Conservation (phyloP, 2,888 invertebrate genomes). For the Aporophyla lueneburgensis region DNA sequence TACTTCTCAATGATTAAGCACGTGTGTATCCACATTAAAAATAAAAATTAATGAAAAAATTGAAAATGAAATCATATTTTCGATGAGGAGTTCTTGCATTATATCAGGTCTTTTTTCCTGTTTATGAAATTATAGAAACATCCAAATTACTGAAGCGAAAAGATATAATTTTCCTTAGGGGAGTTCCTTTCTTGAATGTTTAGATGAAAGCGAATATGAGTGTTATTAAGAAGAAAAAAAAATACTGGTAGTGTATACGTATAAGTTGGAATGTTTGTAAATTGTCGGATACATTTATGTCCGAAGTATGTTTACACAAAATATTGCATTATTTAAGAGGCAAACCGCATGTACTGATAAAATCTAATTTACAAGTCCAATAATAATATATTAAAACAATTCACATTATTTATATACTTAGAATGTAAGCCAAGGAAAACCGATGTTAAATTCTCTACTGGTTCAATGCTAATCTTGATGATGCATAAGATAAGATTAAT, state of each 20-base stretch:
- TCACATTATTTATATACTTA: constrained; percentile 16
- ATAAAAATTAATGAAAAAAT: no score
- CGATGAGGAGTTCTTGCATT: neutral
- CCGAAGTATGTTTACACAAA: neutral
- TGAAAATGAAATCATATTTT: neutral
- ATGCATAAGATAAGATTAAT: constrained; percentile 58
- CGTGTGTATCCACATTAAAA: neutral
- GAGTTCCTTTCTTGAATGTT: neutral
- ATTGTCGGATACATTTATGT: no score
- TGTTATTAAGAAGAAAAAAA: no score
- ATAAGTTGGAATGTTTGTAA: no score
- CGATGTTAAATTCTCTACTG: constrained; percentile 35
- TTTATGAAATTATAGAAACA: neutral
- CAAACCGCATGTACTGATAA: constrained; percentile 4
- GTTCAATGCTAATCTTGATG: constrained; percentile 61
- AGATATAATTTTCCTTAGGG: neutral
- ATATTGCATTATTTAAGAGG: neutral
- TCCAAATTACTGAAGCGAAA: neutral
- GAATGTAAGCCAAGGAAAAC: constrained; percentile 59
- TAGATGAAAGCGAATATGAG: neutral
- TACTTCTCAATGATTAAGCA: neutral
- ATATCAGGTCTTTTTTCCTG: neutral
- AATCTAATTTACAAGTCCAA: constrained; percentile 26
- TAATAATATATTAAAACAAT: constrained; percentile 32
- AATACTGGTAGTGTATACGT: no score